phyloP scores from a whole-genome alignment of 2,888 invertebrate species.

The Lucinisca nassula region DNA sequence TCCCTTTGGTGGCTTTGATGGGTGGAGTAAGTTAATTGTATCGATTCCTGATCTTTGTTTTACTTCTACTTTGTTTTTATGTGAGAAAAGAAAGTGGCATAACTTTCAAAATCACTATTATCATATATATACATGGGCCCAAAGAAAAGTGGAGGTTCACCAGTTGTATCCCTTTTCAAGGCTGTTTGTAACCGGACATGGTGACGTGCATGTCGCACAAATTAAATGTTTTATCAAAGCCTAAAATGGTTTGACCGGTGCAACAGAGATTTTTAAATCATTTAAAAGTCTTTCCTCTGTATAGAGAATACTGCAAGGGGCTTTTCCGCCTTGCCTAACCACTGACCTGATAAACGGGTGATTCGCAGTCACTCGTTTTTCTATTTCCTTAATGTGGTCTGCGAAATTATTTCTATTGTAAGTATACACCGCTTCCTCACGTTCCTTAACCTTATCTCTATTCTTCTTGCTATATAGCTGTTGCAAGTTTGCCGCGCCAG shows the following conservation, averaged over 20 bases:
- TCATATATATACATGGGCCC: constrained; percentile 62
- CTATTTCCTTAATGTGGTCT: constrained; percentile 45
- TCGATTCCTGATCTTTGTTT: too few species aligned
- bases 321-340: constrained; percentile 32
- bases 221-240: constrained; percentile 59
- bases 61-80: constrained; percentile 33
- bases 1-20: too few species aligned
- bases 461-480: constrained; percentile 12
- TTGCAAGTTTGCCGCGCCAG: not conserved
- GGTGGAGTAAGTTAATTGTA: too few species aligned
- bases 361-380: constrained; percentile 39
- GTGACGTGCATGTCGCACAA: constrained; percentile 55
- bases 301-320: constrained; percentile 45
- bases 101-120: constrained; percentile 58
- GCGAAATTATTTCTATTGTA: constrained; percentile 32
- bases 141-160: constrained; percentile 49
- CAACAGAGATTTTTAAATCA: constrained; percentile 60
- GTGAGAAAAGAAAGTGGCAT: constrained; percentile 46
- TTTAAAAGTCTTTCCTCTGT: constrained; percentile 43
- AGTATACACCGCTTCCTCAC: not conserved
- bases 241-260: constrained; percentile 35
- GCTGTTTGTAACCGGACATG: constrained; percentile 42
- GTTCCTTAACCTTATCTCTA: not conserved
- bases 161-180: constrained; percentile 9
- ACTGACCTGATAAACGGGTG: constrained; percentile 31